Conservation (phyloP, 2,113 vertebrate genomes). For the Bufo bufo region DNA sequence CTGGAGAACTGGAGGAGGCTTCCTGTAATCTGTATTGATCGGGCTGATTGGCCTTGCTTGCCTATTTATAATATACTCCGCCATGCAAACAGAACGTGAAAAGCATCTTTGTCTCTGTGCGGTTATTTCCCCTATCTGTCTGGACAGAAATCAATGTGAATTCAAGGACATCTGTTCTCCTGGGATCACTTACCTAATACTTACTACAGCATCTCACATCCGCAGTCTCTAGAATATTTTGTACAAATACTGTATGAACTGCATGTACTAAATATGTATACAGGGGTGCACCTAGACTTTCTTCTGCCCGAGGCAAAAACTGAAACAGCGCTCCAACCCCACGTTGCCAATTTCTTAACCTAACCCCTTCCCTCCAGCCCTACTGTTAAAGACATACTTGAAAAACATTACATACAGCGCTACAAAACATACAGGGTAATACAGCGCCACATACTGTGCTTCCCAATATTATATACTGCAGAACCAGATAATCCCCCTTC, state of each 20-base stretch:
- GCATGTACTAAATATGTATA: not conserved
- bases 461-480: too few species aligned
- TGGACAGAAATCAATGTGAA: constrained; percentile 54
- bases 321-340: too few species aligned
- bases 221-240: not conserved
- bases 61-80: constrained; percentile 41
- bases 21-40: constrained; percentile 37
- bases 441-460: too few species aligned
- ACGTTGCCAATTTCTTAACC: too few species aligned
- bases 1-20: not conserved
- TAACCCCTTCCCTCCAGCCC: too few species aligned
- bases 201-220: not conserved
- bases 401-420: too few species aligned
- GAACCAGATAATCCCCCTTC: too few species aligned
- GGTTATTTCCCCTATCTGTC: constrained; percentile 45
- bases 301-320: too few species aligned
- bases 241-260: not conserved
- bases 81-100: constrained; percentile 6
- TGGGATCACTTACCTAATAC: constrained; percentile 37
- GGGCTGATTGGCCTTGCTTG: constrained; percentile 22
- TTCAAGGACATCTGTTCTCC: constrained; percentile 46
- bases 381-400: too few species aligned
- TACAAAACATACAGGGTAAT: too few species aligned
- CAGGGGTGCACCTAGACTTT: too few species aligned
- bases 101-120: constrained; percentile 3